Base-by-base conservation (phyloP, 2,113 vertebrate species). In the Labeo rohita region DNA sequence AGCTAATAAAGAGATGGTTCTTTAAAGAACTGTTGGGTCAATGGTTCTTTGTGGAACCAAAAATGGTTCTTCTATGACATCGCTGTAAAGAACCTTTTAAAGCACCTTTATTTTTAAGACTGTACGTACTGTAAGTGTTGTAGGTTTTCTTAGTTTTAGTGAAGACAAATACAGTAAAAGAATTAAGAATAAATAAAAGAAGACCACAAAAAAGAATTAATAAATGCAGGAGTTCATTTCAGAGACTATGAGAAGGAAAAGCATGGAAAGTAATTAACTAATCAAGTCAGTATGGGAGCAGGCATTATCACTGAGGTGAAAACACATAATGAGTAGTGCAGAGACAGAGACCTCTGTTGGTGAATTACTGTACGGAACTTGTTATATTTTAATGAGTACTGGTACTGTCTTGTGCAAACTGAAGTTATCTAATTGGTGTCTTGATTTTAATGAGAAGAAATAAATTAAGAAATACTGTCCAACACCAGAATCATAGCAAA, bases 281-380 rank as follows among this genome's bases (percentile, higher is more conserved):
- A 68, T 8, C 6, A 68, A 68, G 7, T 16, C 2, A 59, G 21
- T 8, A 21, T 59, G 56, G 56, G 8, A 39, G 34, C 65, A 68
- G 13, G 13, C 21, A 75, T 28, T 75, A 23, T 73, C 15, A 73
- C 39, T 50, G 45, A 75, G 2, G 47, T 75, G 70, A 68, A 68
- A 75, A 50, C 45, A 23, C 36, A 23, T 45, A 15, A 80, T 28
- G 36, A 80, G 36, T 18, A 23, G 39, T 63, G 18, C 56, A n/a
- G 11, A 54, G 15, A 77, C 75, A 54, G 75, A 78, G 75, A 61
- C 56, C 77, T 63, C 36, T 79, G 76, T 59, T 59, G 76, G 78
- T n/a, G 11, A 47, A 63, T 15, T 28, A 75, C 45, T 75, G 39
- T 66, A 47, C 66, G 59, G 36, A n/a, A 43, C 9, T 12, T 28